Conservation (phyloP, 2,797 vertebrate genomes). For the Syngnathus acus region DNA sequence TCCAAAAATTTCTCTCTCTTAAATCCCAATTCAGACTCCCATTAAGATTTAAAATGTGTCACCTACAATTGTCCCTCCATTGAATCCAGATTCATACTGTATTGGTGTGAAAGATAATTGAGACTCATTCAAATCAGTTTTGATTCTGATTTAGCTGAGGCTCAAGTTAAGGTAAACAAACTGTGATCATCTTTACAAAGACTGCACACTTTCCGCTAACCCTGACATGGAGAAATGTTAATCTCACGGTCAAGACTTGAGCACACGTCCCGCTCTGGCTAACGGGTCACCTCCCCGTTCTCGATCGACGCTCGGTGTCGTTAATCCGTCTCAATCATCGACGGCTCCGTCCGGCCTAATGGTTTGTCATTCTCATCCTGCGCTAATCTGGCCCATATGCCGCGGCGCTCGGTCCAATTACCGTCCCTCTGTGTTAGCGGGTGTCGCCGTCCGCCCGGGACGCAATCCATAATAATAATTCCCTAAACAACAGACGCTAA, state of each 20-base stretch:
- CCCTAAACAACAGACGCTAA: slow-evolving; percentile 74
- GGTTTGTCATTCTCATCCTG: slow-evolving; percentile 55
- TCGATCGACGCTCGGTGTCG: slow-evolving; percentile 44
- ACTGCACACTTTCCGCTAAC: too few species aligned
- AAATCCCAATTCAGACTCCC: background rate
- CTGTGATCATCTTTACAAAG: background rate
- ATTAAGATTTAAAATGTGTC: background rate
- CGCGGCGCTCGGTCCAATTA: slow-evolving; percentile 58
- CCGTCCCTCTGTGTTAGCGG: slow-evolving; percentile 50
- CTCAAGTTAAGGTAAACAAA: too few species aligned
- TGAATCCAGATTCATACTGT: too few species aligned
- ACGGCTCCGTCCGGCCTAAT: slow-evolving; percentile 53
- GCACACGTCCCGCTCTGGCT: too few species aligned
- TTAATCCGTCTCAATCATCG: slow-evolving; percentile 67
- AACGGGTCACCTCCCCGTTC: slow-evolving; percentile 14
- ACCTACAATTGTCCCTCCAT: too few species aligned
- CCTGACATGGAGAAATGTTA: too few species aligned
- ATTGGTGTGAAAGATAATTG: background rate
- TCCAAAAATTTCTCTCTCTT: background rate
- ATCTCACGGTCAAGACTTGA: background rate
- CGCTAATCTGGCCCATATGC: slow-evolving; percentile 75
- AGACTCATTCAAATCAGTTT: background rate
- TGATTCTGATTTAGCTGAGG: background rate
- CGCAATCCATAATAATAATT: slow-evolving; percentile 68
- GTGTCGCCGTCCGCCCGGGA: slow-evolving; percentile 41